Evolutionary conservation across 1,140 invertebrate genomes (phyloP).

Genomic region (Oppia nitens): DNA sequence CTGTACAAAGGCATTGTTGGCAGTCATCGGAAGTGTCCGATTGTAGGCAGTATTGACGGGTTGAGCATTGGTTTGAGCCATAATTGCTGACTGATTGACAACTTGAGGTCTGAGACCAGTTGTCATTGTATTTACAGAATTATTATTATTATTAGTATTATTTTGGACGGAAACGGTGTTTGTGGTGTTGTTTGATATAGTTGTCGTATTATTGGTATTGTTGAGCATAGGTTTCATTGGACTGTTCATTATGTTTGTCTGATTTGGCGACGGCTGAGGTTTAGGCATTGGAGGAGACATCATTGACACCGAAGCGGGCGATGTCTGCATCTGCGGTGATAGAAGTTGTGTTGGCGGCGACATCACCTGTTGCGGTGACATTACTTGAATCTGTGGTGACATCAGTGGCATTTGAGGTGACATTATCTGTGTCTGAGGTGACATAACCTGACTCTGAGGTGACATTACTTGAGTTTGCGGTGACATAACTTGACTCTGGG

Average conservation of each 20-base stretch:
- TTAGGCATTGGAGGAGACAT: slow-evolving; percentile 21
- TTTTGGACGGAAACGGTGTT: background rate
- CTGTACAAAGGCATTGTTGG: background rate
- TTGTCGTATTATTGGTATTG: slow-evolving; percentile 10
- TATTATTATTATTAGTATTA: background rate
- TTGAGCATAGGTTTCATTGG: slow-evolving; percentile 5
- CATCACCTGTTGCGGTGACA: slow-evolving; percentile 18
- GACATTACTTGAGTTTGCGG: no score
- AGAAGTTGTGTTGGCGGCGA: slow-evolving; percentile 7
- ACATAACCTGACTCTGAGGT: slow-evolving; percentile 19
- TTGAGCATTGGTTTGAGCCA: background rate
- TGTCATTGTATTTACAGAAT: background rate
- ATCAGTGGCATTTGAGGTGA: slow-evolving; percentile 15
- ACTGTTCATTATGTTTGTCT: slow-evolving; percentile 17
- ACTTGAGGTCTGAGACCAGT: slow-evolving; percentile 19
- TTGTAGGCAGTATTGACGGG: background rate
- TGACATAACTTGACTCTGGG: slow-evolving; percentile 1
- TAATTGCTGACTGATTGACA: background rate
- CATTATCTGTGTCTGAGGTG: slow-evolving; percentile 17
- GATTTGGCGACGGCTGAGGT: slow-evolving; percentile 23
- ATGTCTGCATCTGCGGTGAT: slow-evolving; percentile 26
- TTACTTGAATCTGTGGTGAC: slow-evolving; percentile 19
- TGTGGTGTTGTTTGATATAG: slow-evolving; percentile 1
- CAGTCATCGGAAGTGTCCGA: background rate
- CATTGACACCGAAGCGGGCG: slow-evolving; percentile 20